These are phyloP conservation scores for Noctua comes DNA, from an alignment of 2,888 invertebrate genomes.

Conservation along the genomic window DNA sequence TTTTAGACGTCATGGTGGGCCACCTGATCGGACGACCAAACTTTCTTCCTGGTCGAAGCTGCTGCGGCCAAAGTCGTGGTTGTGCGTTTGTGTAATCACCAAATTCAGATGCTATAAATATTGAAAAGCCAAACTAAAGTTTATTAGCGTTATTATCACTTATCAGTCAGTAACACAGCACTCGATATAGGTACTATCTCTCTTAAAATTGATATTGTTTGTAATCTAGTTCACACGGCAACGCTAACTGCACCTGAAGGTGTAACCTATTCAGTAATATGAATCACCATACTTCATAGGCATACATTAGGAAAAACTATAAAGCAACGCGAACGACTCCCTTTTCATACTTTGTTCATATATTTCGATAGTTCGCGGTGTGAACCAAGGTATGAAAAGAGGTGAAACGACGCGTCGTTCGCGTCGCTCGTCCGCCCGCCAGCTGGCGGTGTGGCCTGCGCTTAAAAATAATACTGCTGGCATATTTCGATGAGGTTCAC, in stretches of 20 bases:
- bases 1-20: too few relatives aligned
- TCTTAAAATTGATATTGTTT: slow-evolving; percentile 7
- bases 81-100: not conserved
- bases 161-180: slow-evolving; percentile 9
- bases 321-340: too few relatives aligned
- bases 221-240: slow-evolving; percentile 22
- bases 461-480: not conserved
- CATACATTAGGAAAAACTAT: not conserved
- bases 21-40: not conserved
- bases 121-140: not conserved
- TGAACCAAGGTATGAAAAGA: too few relatives aligned
- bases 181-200: not conserved
- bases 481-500: not conserved
- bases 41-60: not conserved
- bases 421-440: too few relatives aligned
- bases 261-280: not conserved
- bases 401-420: too few relatives aligned
- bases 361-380: too few relatives aligned
- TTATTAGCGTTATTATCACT: not conserved
- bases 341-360: too few relatives aligned
- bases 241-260: slow-evolving; percentile 18
- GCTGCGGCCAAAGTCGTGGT: not conserved
- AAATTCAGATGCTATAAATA: slow-evolving; percentile 1
- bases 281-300: too few relatives aligned
- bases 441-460: too few relatives aligned